Conservation (phyloP, 2,797 vertebrate species). For the Pseudochirops cupreus region DNA sequence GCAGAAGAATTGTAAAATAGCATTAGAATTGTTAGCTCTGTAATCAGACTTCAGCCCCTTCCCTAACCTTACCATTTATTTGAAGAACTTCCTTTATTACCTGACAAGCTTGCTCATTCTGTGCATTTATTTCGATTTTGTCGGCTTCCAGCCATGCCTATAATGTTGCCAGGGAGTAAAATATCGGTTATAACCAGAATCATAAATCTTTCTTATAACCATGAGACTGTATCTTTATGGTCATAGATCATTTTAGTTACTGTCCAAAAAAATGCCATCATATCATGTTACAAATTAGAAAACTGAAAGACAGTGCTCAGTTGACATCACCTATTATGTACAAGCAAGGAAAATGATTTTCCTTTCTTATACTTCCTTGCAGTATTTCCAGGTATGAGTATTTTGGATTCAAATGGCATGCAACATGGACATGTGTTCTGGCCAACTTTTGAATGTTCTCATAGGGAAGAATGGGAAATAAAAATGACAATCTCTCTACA, state of each 20-base stretch:
- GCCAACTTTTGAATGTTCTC: slow-evolving; percentile 11
- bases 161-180: slow-evolving; percentile 82
- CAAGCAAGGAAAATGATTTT: slow-evolving; percentile 68
- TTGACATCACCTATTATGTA: slow-evolving; percentile 61
- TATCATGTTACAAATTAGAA: slow-evolving; percentile 78
- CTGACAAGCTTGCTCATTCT: slow-evolving; percentile 81
- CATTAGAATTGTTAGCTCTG: slow-evolving; percentile 47
- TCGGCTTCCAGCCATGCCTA: slow-evolving; percentile 83
- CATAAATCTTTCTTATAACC: slow-evolving; percentile 80
- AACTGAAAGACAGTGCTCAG: slow-evolving; percentile 54
- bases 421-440: slow-evolving; percentile 10
- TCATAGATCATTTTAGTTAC: slow-evolving; percentile 78
- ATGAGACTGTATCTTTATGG: slow-evolving; percentile 67
- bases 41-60: slow-evolving; percentile 71
- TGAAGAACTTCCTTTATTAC: slow-evolving; percentile 82
- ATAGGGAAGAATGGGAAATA: slow-evolving; percentile 17
- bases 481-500: slow-evolving; percentile 27
- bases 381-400: slow-evolving; percentile 53
- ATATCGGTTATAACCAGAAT: slow-evolving; percentile 78
- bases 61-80: slow-evolving; percentile 77
- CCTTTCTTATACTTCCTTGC: slow-evolving; percentile 48
- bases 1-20: slow-evolving; percentile 16
- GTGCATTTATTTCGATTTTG: slow-evolving; percentile 85
- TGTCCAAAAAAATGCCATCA: slow-evolving; percentile 77
- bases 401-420: slow-evolving; percentile 56